These are phyloP conservation scores for Pegoplata infirma DNA, from an alignment of 2,888 invertebrate species.

Conservation along the genomic window DNA sequence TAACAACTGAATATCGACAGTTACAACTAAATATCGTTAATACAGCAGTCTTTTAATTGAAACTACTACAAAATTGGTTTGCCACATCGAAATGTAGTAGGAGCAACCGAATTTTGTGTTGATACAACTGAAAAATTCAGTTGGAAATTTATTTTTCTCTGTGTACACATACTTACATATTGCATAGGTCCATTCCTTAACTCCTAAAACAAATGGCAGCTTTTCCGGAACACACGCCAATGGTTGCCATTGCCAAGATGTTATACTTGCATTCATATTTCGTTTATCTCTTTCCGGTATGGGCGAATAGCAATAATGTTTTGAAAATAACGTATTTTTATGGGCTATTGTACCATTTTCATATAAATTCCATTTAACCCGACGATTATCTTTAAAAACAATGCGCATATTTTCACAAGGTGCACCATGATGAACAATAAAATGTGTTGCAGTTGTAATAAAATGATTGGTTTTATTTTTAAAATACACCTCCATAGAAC, in stretches of 20 bases:
- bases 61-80: too few relatives aligned
- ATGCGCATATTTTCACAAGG: constrained; percentile 71
- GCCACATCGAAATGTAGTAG: too few relatives aligned
- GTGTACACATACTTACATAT: constrained; percentile 73
- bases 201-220: constrained; percentile 69
- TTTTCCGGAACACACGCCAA: constrained; percentile 70
- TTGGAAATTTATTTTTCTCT: too few relatives aligned
- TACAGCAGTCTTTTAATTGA: too few relatives aligned
- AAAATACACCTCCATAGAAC: constrained; percentile 43
- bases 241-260: constrained; percentile 74
- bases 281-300: constrained; percentile 46
- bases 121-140: too few relatives aligned
- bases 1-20: too few relatives aligned
- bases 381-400: constrained; percentile 60
- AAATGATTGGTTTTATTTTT: constrained; percentile 63
- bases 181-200: constrained; percentile 73
- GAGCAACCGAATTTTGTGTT: too few relatives aligned
- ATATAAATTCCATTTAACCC: constrained; percentile 57
- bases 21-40: too few relatives aligned
- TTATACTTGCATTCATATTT: constrained; percentile 6
- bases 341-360: constrained; percentile 70
- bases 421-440: constrained; percentile 67
- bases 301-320: constrained; percentile 70
- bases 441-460: constrained; percentile 60
- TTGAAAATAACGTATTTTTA: constrained; percentile 68